A percentile compares a stretch with the other conserved stretches of the same genome.
Evolutionary conservation across 2,113 vertebrate species (phyloP).

Genomic region (Uria aalge): DNA sequence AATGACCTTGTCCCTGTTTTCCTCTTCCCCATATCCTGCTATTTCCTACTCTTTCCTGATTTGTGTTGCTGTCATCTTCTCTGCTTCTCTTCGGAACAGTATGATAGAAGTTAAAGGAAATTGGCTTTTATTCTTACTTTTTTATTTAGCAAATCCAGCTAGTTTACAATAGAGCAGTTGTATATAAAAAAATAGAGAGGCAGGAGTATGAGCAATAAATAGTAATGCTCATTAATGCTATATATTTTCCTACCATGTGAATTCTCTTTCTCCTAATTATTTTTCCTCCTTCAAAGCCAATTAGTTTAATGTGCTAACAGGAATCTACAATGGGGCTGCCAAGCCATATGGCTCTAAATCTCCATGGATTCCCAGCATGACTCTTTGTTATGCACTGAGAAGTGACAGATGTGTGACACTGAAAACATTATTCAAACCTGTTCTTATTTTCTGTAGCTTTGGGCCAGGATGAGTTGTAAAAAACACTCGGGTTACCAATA

Average conservation of each 20-base stretch:
- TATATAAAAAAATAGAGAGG: background rate
- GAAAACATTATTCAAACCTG: slow-evolving; percentile 1
- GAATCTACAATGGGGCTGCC: slow-evolving; percentile 10
- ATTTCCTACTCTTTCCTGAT: background rate
- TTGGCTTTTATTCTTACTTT: background rate
- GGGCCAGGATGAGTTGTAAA: background rate
- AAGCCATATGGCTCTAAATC: slow-evolving; percentile 8
- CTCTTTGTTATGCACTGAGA: background rate
- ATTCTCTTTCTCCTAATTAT: slow-evolving; percentile 10
- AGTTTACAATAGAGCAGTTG: background rate
- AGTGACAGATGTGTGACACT: slow-evolving; percentile 54
- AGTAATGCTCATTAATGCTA: background rate
- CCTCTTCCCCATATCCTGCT: background rate
- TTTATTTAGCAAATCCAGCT: background rate
- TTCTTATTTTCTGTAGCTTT: background rate
- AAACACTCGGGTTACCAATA: background rate
- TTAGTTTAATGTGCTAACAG: slow-evolving; percentile 2
- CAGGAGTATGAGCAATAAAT: background rate
- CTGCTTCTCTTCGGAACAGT: background rate
- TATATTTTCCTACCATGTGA: background rate
- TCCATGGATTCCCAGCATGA: background rate
- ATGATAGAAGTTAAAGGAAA: background rate
- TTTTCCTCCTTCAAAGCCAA: slow-evolving; percentile 30
- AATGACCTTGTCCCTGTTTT: background rate
- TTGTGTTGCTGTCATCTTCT: background rate